A percentile compares a stretch with the other conserved stretches of the same genome.
Evolutionary conservation across 2,113 vertebrate genomes (phyloP).

Genomic region (Natator depressus): DNA sequence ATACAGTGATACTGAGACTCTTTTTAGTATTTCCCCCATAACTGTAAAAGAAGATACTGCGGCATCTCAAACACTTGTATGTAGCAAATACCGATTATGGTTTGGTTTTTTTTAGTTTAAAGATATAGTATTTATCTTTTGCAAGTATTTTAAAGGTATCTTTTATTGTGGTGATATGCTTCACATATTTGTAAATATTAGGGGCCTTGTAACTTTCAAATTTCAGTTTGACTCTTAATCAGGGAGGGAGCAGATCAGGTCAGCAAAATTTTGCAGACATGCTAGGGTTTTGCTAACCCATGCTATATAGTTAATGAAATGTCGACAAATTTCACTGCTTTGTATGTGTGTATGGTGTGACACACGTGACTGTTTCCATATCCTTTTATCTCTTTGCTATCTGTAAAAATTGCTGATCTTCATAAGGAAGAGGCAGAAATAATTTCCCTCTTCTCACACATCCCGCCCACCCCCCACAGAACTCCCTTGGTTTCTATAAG

Average conservation of each 20-base stretch:
- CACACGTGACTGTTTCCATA: not conserved
- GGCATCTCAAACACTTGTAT: not conserved
- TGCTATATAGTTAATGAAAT: not conserved
- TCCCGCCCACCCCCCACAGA: not conserved
- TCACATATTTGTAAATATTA: not conserved
- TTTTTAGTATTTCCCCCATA: not conserved
- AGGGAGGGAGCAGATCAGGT: not conserved
- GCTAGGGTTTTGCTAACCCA: not conserved
- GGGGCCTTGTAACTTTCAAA: not conserved
- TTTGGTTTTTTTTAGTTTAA: not conserved
- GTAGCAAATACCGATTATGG: not conserved
- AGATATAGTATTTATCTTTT: not conserved
- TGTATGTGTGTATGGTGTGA: not conserved
- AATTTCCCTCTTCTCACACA: not conserved
- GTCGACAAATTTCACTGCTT: not conserved
- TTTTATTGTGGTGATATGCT: not conserved
- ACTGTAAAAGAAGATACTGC: not conserved
- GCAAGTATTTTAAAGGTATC: not conserved
- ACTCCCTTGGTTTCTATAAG: not conserved
- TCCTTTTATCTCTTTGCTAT: not conserved
- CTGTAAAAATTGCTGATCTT: not conserved
- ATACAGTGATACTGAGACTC: not conserved
- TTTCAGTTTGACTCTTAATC: not conserved
- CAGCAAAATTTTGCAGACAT: not conserved
- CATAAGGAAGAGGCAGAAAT: not conserved